These are phyloP conservation scores for Cremastinae sp. DNA, from an alignment of 2,888 invertebrate genomes.

Conservation along the genomic window DNA sequence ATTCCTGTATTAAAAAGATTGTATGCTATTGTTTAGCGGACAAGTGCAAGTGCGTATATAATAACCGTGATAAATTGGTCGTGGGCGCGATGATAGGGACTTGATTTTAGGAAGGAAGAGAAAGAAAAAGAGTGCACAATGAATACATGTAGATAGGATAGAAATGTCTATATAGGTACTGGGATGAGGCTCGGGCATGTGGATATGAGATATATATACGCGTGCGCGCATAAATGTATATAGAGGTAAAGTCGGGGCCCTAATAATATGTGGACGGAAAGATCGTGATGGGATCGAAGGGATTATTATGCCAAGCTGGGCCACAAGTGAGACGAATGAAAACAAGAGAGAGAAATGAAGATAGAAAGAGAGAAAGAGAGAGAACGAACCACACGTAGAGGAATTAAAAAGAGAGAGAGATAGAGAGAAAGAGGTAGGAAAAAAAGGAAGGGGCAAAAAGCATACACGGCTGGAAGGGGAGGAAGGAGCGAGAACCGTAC, in stretches of 20 bases:
- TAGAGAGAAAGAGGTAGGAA: constrained; percentile 43
- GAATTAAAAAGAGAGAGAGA: constrained; percentile 38
- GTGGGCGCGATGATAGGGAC: background rate
- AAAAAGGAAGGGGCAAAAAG: too few species aligned
- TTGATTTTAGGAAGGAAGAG: too few species aligned
- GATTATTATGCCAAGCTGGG: constrained; percentile 72
- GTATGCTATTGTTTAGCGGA: too few species aligned
- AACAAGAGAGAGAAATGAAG: constrained; percentile 40
- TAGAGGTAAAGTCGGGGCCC: constrained; percentile 57
- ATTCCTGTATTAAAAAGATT: too few species aligned
- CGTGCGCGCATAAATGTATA: constrained; percentile 21
- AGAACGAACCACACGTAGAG: constrained; percentile 37
- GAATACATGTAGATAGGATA: too few species aligned
- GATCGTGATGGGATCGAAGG: constrained; percentile 78
- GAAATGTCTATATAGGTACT: background rate
- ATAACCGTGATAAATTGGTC: too few species aligned
- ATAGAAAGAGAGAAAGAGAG: constrained; percentile 38
- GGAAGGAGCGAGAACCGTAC: constrained; percentile 64
- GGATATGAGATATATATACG: background rate
- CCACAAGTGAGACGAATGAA: constrained; percentile 50
- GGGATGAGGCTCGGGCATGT: constrained; percentile 14
- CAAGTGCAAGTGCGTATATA: too few species aligned
- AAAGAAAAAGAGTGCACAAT: too few species aligned
- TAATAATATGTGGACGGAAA: constrained; percentile 76
- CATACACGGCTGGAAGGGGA: constrained; percentile 27